A percentile compares a stretch with the other conserved stretches of the same genome.
Conservation (phyloP, 2,888 invertebrate species). For the Hirtodrosophila confusa region DNA sequence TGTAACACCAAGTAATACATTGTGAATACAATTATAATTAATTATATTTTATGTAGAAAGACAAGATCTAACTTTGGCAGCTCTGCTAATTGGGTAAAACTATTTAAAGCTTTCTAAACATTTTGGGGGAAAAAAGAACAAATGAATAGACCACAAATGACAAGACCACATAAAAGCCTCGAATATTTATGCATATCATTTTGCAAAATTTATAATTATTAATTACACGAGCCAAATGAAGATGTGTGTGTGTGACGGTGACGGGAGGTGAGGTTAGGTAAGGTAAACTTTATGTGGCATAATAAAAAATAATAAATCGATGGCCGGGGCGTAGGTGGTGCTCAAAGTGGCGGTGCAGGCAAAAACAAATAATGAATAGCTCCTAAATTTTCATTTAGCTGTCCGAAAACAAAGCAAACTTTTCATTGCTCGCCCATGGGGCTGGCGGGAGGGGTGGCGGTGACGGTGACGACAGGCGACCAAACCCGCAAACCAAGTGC, state of each 20-base stretch:
- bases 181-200: slow-evolving; percentile 40
- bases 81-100: too few species aligned
- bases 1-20: too few species aligned
- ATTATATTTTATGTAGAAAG: too few species aligned
- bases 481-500: slow-evolving; percentile 12
- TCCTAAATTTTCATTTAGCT: slow-evolving; percentile 67
- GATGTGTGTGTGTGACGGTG: slow-evolving; percentile 1
- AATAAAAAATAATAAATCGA: slow-evolving; percentile 44
- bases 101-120: too few species aligned
- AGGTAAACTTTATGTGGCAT: slow-evolving; percentile 30
- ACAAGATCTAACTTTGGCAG: too few species aligned
- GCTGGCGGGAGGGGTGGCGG: slow-evolving; percentile 5
- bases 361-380: slow-evolving; percentile 63
- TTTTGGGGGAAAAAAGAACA: too few species aligned
- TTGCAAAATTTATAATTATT: slow-evolving; percentile 52
- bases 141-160: neutral
- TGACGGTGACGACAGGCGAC: slow-evolving; percentile 18
- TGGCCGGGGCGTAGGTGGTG: slow-evolving; percentile 1
- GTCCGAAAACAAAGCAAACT: slow-evolving; percentile 48
- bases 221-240: slow-evolving; percentile 33
- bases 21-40: too few species aligned
- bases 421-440: slow-evolving; percentile 23
- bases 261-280: neutral
- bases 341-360: slow-evolving; percentile 14
- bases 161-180: slow-evolving; percentile 34